Base-by-base conservation (phyloP, 2,797 vertebrate genomes). In the Pangasius mekongensis region DNA sequence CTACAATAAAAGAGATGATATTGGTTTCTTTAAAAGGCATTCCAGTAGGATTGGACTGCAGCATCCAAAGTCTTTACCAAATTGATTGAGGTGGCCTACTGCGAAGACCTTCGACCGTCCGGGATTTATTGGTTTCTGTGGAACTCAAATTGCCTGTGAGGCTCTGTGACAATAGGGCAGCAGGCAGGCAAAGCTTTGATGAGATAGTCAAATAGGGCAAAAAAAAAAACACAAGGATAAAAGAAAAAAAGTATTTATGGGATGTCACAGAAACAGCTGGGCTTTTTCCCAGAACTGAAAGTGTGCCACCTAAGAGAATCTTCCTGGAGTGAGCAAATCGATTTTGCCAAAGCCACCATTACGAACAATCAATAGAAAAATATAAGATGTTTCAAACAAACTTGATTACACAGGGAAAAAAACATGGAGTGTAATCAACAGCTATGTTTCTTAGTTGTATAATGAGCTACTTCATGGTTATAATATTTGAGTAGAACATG, bases 41-140 rank as follows among this genome's bases (percentile, higher is more conserved):
- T 86, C 3, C 56, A 27, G 56, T 60, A 69, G 69, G 54, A 20
- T 30, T 86, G 43, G 56, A 33, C 76, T 81, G 58, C 33, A 82
- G 76, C 83, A 43, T 43, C 36, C 73, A 74, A 69, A 81, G 71
- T 87, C 54, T 66, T 78, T 73, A 27, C 30, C 56, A 80, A 71
- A 85, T 69, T 85, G 43, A 90, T 77, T 81, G 60, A 73, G 47
- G 69, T 87, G 84, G 62, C 87, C 78, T 60, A 52, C 86, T 87
- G 85, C 60, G 86, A 88, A 81, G 62, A 87, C 58, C 74, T 77
- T 62, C n/a, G 56, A 39, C 83, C 60, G 18, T 24, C 43, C 2
- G 33, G 58, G 43, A 90, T 89, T 87, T 90, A 89, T 90, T 86
- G 86, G 85, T 66, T 76, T 88, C 36, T 84, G 43, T 74, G 64